Percentiles rank a stretch among this genome's conserved stretches.
These are phyloP conservation scores for Tachyglossus aculeatus DNA, from an alignment of 2,797 vertebrate genomes.

Conservation along the genomic window DNA sequence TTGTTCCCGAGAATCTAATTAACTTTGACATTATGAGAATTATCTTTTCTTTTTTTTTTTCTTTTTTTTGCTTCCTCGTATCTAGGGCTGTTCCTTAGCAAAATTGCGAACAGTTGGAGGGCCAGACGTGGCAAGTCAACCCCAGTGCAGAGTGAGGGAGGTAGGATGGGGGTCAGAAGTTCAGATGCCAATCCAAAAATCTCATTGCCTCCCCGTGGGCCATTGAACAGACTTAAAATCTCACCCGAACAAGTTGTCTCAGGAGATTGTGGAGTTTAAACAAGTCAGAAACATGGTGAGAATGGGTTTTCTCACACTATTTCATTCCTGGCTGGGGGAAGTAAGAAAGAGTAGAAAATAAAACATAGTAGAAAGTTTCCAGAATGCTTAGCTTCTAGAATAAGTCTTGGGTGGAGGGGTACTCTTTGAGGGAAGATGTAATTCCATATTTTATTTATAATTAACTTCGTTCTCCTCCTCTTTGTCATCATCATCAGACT, in stretches of 20 bases:
- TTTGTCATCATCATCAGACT: neutral
- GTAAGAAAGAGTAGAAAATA: neutral
- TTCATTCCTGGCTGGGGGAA: neutral
- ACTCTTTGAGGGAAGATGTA: no score
- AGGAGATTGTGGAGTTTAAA: slow-evolving; percentile 12
- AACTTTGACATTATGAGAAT: neutral
- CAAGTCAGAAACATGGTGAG: neutral
- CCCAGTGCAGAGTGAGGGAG: no score
- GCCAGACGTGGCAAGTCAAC: no score
- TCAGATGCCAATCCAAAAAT: neutral
- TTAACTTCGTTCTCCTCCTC: no score
- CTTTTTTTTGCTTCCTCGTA: no score
- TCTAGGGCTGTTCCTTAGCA: no score
- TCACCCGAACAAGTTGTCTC: neutral
- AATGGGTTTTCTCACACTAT: neutral
- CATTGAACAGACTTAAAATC: neutral
- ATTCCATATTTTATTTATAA: no score
- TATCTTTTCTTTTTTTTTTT: neutral
- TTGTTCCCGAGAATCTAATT: neutral
- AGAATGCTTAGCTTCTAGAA: neutral
- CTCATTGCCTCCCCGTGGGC: neutral
- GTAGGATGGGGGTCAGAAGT: no score
- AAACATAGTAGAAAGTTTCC: neutral
- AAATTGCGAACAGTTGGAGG: no score
- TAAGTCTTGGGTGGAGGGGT: neutral